Evolutionary conservation across 2,888 invertebrate species (phyloP).

Genomic region (Ennomos erosarius): DNA sequence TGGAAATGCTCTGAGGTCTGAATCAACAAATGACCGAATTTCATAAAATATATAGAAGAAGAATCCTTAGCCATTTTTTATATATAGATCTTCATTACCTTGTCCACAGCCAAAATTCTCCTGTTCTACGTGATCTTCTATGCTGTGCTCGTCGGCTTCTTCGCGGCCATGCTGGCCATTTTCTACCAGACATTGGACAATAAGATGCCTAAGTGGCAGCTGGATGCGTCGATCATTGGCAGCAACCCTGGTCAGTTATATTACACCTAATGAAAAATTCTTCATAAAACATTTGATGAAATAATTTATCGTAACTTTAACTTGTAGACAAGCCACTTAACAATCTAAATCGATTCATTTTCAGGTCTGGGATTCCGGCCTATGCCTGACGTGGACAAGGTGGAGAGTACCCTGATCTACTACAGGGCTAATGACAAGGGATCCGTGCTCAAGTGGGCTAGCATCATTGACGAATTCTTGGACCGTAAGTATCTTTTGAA

Average conservation of each 20-base stretch:
- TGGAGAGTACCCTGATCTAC: conserved; percentile 98
- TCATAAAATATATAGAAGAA: too few species aligned
- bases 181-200: conserved; percentile 96
- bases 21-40: too few species aligned
- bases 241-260: conserved; percentile 93
- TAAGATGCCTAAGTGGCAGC: conserved; percentile 95
- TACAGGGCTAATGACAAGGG: conserved; percentile 92
- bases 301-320: too few species aligned
- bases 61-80: too few species aligned
- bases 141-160: conserved; percentile 95
- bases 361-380: conserved; percentile 98
- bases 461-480: conserved; percentile 90
- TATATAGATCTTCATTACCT: conserved; percentile 10
- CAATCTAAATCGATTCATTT: conserved; percentile 21
- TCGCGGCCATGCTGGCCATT: conserved; percentile 96
- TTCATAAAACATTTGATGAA: not conserved
- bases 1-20: too few species aligned
- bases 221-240: conserved; percentile 94
- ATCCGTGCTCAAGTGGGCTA: conserved; percentile 92
- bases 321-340: too few species aligned
- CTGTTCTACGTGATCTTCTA: conserved; percentile 99
- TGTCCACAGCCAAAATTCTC: conserved; percentile 94
- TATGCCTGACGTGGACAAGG: conserved; percentile 93
- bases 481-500: conserved; percentile 85
- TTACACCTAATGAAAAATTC: too few species aligned